Base-by-base conservation (phyloP, 2,113 vertebrate genomes). In the Suricata suricatta region DNA sequence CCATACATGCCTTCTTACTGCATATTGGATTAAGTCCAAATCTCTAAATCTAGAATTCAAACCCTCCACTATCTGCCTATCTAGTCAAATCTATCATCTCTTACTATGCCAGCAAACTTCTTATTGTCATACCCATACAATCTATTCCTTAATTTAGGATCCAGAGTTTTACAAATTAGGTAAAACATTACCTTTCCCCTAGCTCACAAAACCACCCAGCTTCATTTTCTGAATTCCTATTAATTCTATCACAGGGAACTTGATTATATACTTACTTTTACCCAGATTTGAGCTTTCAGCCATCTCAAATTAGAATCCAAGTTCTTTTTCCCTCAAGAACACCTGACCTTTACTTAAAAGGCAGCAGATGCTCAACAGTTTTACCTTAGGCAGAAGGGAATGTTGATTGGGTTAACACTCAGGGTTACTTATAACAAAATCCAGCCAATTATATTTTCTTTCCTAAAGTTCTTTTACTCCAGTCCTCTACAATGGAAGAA, bases 241-340 rank as follows among this genome's bases (percentile, higher is more conserved):
- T 93, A 72, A 69, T 64, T 88, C 31, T 77, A 87, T 35, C 54
- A 85, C 25, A 81, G 7, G 87, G 38, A 38, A 96, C 76, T 89
- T 85, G 54, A 88, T 92, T 81, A 93, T 25, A 85, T 66, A 88
- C 29, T 89, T 84, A 95, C 92, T 95, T 96, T 96, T 80, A 95
- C 47, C 82, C 23, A 92, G 57, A 95, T 93, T 7, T 96, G 66
- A 86, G 88, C 33, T 15, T 50, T 68, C 64, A 85, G n/a, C 66
- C 80, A 96, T 16, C 80, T 76, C 66, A 97, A 86, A 83, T 41
- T 76, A 88, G 54, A 74, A 33, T 64, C 10, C 27, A 91, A 85
- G 27, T 64, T 74, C 29, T 87, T 23, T 14, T 71, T 38, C 35
- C 31, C 33, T 82, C 11, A 35, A 96, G 29, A 95, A 93, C 38